These are phyloP conservation scores for Busseola fusca DNA, from an alignment of 2,888 invertebrate genomes.

Conservation along the genomic window DNA sequence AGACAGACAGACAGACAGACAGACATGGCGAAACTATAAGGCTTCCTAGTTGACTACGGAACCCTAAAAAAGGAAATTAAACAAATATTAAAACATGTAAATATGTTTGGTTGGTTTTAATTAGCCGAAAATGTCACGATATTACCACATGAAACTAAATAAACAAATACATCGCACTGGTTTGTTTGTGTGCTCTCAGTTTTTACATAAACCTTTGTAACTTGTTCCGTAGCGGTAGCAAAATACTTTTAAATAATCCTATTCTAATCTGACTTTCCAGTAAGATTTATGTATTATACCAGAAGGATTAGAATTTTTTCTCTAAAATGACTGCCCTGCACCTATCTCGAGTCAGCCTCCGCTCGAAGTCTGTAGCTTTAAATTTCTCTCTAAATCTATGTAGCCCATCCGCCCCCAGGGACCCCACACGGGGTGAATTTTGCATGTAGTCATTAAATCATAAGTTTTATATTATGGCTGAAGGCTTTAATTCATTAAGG, in stretches of 20 bases:
- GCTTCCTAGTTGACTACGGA: too few relatives aligned
- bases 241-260: neutral
- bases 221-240: neutral
- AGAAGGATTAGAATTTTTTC: neutral
- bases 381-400: neutral
- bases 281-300: too few relatives aligned
- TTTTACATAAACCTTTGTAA: neutral
- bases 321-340: neutral
- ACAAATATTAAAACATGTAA: conserved; percentile 9
- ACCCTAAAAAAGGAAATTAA: neutral
- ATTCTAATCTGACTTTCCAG: too few relatives aligned
- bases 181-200: neutral
- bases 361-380: neutral
- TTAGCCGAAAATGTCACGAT: neutral
- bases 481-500: neutral
- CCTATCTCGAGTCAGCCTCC: neutral
- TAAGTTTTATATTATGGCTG: neutral
- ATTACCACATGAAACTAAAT: neutral
- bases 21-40: too few relatives aligned
- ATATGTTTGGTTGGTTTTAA: neutral
- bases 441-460: neutral
- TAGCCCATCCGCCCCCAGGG: too few relatives aligned
- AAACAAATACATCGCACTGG: neutral
- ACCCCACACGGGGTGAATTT: neutral
- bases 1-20: too few relatives aligned